Percentiles rank a stretch among this genome's conserved stretches.
Evolutionary conservation across 2,797 vertebrate genomes (phyloP).

Genomic region (Neosalanx taihuensis): DNA sequence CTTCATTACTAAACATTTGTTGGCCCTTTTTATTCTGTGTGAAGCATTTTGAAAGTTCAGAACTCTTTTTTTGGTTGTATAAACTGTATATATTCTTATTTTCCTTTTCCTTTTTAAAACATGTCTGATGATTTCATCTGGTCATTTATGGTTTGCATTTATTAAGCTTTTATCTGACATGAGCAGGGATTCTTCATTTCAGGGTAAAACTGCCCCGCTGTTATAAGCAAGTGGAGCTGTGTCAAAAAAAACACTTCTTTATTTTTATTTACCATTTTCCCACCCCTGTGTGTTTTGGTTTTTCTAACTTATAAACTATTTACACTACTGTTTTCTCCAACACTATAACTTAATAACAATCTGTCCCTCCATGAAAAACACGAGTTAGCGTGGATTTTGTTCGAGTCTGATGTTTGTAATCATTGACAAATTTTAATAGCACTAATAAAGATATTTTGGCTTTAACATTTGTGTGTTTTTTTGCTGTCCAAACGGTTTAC

Average conservation of each 20-base stretch:
- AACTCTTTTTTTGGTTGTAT: slow-evolving; percentile 55
- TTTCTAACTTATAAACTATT: slow-evolving; percentile 17
- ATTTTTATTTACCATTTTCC: slow-evolving; percentile 3
- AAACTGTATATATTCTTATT: slow-evolving; percentile 61
- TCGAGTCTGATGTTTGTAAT: slow-evolving; percentile 9
- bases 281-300: slow-evolving; percentile 14
- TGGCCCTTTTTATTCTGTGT: slow-evolving; percentile 47
- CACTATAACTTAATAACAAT: slow-evolving; percentile 20
- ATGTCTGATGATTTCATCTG: slow-evolving; percentile 29
- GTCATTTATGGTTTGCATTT: slow-evolving; percentile 29
- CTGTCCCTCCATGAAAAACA: slow-evolving; percentile 12
- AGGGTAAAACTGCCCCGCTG: background rate
- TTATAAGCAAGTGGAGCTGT: background rate
- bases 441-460: slow-evolving; percentile 45
- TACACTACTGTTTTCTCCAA: slow-evolving; percentile 8
- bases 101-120: slow-evolving; percentile 42
- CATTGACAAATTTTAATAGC: slow-evolving; percentile 28
- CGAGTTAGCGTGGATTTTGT: background rate
- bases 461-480: slow-evolving; percentile 4
- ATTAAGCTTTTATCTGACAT: slow-evolving; percentile 42
- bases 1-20: slow-evolving; percentile 38
- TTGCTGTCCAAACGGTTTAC: background rate
- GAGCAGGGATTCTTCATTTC: slow-evolving; percentile 39
- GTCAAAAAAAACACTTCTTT: background rate
- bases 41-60: slow-evolving; percentile 42